Base-by-base conservation (phyloP, 2,113 vertebrate genomes). In the Heterocephalus glaber region DNA sequence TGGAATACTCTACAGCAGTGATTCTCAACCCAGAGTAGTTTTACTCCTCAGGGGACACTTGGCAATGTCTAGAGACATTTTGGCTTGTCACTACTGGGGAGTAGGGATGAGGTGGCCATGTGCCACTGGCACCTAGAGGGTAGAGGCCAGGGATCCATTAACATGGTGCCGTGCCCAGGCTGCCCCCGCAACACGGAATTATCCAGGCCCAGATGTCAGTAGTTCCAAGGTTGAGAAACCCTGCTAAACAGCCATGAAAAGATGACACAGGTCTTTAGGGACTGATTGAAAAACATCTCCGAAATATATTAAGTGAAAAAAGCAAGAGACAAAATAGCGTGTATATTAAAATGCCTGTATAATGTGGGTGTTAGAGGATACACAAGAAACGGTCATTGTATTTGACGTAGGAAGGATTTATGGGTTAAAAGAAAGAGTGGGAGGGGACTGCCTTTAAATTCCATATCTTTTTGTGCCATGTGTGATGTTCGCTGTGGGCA, bases 251-350 rank as follows among this genome's bases (percentile, higher is more conserved):
- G 54, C 30, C 47, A 33, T 0, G 35, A 79, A 72, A 92, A 77
- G 44, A 30, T 24, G 70, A 5, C 12, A 16, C 16, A 35, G 22
- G 20, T 92, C 44, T 83, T 84, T 68, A 74, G 44, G 24, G 63
- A 30, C 30, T 81, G 44, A 65, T 38, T 49, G 1, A 30, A 93
- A 95, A 89, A 72, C 33, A 93, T 35, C 79, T 26, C 17, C 33
- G 80, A 86, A 66, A 93, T 41, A 33, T n/a, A 56, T 13, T 52
- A 54, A 85, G 72, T 82, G 52, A 82, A 68, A 58, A 86, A 80
- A 77, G 9, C 11, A 52, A 77, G 41, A 85, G 26, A 14, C 14
- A 52, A 66, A 47, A 91, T 24, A 17, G 52, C 56, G 26, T 52
- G 28, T 61, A 19, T 44, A 38, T n/a, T 35, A 13, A 17, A 72